Conservation (phyloP, 2,113 vertebrate genomes). For the Scatophagus argus region DNA sequence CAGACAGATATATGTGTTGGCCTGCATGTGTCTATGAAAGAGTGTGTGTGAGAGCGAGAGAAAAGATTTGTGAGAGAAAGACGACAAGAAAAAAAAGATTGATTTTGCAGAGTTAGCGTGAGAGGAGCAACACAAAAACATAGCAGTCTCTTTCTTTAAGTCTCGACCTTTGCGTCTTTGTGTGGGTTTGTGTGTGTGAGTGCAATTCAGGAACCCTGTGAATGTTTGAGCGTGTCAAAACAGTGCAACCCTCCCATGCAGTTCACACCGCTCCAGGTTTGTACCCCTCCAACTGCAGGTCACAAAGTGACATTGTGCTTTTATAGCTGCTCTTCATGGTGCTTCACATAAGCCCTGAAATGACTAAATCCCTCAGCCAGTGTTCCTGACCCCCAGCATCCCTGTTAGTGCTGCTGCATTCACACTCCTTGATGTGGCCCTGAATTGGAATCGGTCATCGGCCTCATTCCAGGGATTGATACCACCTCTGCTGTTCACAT, state of each 20-base stretch:
- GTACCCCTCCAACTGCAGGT: constrained; percentile 73
- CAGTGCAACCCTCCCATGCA: constrained; percentile 54
- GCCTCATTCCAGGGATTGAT: constrained; percentile 81
- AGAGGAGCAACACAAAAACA: constrained; percentile 4
- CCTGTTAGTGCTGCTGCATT: constrained; percentile 81
- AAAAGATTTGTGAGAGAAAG: neutral
- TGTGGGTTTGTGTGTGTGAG: constrained; percentile 33
- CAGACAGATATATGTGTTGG: constrained; percentile 33
- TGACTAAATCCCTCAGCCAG: constrained; percentile 83
- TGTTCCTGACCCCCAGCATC: constrained; percentile 81
- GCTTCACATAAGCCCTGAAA: constrained; percentile 81
- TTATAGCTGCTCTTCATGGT: constrained; percentile 80
- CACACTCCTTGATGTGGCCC: constrained; percentile 84
- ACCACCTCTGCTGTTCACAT: constrained; percentile 70
- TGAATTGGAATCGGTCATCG: constrained; percentile 78
- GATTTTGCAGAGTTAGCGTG: constrained; percentile 9
- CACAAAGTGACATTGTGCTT: constrained; percentile 82
- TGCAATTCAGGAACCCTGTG: constrained; percentile 36
- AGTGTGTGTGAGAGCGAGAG: neutral
- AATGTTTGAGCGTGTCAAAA: constrained; percentile 67
- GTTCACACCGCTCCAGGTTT: constrained; percentile 63
- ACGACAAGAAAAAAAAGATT: neutral
- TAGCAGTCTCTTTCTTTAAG: constrained; percentile 16
- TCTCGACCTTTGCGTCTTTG: constrained; percentile 36
- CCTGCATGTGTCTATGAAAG: constrained; percentile 17